A percentile compares a stretch with the other conserved stretches of the same genome.
phyloP scores from a whole-genome alignment of 64 coral and sea anemone genomes.

The Actinia tenebrosa region DNA sequence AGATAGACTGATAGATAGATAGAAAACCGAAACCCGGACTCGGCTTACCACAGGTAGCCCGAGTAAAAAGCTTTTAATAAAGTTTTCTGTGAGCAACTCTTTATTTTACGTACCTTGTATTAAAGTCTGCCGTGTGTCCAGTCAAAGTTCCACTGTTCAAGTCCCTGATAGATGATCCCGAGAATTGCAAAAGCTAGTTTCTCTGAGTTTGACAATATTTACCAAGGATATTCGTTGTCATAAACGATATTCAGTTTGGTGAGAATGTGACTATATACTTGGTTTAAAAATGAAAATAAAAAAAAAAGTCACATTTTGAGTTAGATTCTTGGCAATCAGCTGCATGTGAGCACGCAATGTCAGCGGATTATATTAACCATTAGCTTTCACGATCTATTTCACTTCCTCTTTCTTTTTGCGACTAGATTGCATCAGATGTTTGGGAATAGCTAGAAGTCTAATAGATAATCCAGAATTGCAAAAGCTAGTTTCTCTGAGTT shows the following conservation, averaged over 20 bases:
- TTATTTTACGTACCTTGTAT: constrained; percentile 80
- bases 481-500: constrained; percentile 60
- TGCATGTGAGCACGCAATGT: background rate
- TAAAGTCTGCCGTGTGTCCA: constrained; percentile 80
- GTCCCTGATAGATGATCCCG: no score
- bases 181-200: no score
- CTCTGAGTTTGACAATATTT: constrained; percentile 37
- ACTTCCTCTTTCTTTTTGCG: background rate
- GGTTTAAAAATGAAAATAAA: background rate
- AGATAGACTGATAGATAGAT: no score
- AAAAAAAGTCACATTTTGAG: background rate
- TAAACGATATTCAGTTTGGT: background rate
- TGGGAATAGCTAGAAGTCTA: background rate
- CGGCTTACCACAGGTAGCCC: no score
- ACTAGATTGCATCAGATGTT: constrained; percentile 51
- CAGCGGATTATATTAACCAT: background rate
- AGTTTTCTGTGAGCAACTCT: background rate
- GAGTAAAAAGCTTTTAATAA: background rate
- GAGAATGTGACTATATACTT: background rate
- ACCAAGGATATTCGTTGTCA: background rate
- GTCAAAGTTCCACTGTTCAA: constrained; percentile 46
- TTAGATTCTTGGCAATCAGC: background rate
- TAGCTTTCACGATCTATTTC: background rate
- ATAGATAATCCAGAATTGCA: constrained; percentile 66
- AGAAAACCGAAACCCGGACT: no score